Evolutionary conservation across 2,797 vertebrate species (phyloP), one percentile per base, ranked within the genome.

Genomic region (Cheirogaleus major): DNA sequence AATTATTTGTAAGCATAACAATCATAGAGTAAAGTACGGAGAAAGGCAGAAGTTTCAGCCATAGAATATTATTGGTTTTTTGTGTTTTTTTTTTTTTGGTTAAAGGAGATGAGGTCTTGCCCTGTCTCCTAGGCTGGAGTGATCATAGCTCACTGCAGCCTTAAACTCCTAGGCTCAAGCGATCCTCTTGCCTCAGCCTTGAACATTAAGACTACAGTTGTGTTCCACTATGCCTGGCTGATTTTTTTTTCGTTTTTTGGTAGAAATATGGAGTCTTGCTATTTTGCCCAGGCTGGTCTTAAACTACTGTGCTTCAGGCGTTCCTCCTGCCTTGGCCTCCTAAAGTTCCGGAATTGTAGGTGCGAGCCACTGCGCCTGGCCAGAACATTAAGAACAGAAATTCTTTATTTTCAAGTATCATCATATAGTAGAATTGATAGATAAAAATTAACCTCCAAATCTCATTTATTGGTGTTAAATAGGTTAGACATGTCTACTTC

Each of bases 1-100:
- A 35, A 93, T 89, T 94, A 81, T 41, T 96, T 81, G 4, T 92
- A 95, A 96, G 55, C 81, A 30, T 96, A 65, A 30, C 22, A 70
- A 12, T 96, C 30, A 45, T 35, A 52, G 59, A 96, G 70, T 65
- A 93, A 90, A 90, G 35, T 75, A 17, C 10, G 22, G 78, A 82
- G 72, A 80, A 75, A 80, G 81, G 15, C 17, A 85, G 52, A 76
- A 79, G 7, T 89, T 72, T 72, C 38, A 89, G 41, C 48, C 18
- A 14, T 61, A 52, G 38, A 32, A 13, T 63, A 18, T 45, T 89
- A 7, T 69, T 17, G 32, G 7, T 72, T 80, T 65, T 65, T 65
- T 61, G 7, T 72, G 76, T 65, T 65, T 65, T 61, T 0, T 30
- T 30, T 13, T 30, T 30, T 15, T 63, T 63, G 61, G 32, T 65